Conservation (phyloP, 2,113 vertebrate species). For the Sylvia atricapilla region DNA sequence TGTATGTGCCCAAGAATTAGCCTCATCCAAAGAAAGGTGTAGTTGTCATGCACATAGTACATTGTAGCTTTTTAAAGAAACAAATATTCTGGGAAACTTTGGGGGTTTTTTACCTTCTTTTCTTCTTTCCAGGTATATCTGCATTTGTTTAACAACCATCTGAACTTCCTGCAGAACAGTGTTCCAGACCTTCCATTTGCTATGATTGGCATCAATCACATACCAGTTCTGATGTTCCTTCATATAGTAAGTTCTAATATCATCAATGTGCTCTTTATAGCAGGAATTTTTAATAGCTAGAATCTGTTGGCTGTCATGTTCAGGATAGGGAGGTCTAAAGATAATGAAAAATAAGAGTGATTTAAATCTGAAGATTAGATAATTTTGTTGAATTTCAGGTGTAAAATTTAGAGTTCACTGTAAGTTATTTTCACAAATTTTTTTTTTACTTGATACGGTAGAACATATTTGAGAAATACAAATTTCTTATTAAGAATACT, state of each 20-base stretch:
- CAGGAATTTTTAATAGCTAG: constrained; percentile 76
- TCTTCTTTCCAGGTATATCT: constrained; percentile 83
- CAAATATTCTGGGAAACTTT: background rate
- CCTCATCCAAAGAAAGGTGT: background rate
- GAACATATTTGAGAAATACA: background rate
- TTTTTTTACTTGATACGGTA: background rate
- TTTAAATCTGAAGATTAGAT: background rate
- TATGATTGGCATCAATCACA: constrained; percentile 77
- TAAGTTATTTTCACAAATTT: background rate
- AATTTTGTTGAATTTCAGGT: background rate
- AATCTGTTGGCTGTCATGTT: constrained; percentile 83
- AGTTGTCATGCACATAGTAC: background rate
- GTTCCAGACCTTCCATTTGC: constrained; percentile 90
- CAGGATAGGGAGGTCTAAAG: constrained; percentile 68
- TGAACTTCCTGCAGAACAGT: constrained; percentile 74
- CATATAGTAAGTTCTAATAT: constrained; percentile 77
- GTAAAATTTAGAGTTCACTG: background rate
- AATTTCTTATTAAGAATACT: background rate
- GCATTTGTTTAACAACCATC: constrained; percentile 75
- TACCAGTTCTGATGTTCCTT: constrained; percentile 87
- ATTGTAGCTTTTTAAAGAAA: background rate
- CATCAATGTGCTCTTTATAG: constrained; percentile 76
- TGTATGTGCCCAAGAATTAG: background rate
- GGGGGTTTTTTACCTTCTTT: constrained; percentile 74
- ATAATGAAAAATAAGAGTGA: background rate